Conservation (phyloP, 2,888 invertebrate genomes). For the Onthophagus sagittarius region DNA sequence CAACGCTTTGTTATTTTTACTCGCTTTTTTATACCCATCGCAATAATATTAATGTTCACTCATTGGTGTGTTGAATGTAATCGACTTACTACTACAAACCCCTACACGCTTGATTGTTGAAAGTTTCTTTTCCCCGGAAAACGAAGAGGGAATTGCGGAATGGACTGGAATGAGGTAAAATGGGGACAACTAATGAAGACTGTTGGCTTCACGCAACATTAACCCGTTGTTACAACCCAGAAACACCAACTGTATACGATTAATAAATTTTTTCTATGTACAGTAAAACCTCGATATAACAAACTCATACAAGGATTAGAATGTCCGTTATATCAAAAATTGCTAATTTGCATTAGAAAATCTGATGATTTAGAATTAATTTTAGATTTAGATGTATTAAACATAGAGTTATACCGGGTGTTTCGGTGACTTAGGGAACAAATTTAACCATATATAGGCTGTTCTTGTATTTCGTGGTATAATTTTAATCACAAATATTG, state of each 20-base stretch:
- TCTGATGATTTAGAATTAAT: too few species aligned
- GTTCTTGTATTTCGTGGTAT: too few species aligned
- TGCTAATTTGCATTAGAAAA: too few species aligned
- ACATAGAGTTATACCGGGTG: too few species aligned
- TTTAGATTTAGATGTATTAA: too few species aligned
- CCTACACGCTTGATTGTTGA: not conserved
- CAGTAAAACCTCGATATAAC: slow-evolving; percentile 15
- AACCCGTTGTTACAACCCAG: slow-evolving; percentile 47
- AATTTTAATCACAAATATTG: too few species aligned
- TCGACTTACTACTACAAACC: not conserved
- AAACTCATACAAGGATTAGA: too few species aligned
- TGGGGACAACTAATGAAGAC: slow-evolving; percentile 16
- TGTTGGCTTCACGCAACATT: slow-evolving; percentile 48
- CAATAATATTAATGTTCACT: not conserved
- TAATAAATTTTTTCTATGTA: slow-evolving; percentile 38
- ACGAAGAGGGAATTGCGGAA: not conserved
- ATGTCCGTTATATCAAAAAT: too few species aligned
- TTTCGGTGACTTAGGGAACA: too few species aligned
- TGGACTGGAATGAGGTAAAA: slow-evolving; percentile 16
- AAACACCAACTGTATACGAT: slow-evolving; percentile 41
- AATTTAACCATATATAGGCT: too few species aligned
- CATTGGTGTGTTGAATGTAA: not conserved
- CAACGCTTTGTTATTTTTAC: not conserved
- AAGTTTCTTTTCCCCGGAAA: not conserved
- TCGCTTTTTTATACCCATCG: not conserved